Base-by-base conservation (phyloP, 2,797 vertebrate species). In the Spea hammondii region DNA sequence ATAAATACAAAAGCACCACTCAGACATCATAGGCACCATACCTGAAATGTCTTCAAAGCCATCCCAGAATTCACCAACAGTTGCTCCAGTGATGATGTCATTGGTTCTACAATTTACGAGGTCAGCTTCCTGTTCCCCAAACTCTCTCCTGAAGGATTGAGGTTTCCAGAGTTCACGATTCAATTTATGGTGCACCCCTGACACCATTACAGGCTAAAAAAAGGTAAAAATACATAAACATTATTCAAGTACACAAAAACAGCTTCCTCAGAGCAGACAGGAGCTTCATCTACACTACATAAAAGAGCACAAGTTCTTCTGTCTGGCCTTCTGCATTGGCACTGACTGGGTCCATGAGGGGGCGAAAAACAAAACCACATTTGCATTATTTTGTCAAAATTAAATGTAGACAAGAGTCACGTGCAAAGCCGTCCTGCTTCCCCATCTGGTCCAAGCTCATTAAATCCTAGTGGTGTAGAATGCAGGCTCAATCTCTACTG, bases 1-100 rank as follows among this genome's bases (percentile, higher is more conserved):
- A 11, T 7, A 53, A 7, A 53, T 11, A 53, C 4, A 53, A 53
- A 53, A 53, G 32, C 11, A 53, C 11, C 17, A 17, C 17, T 17
- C 17, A 53, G 1, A 53, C 51, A 57, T 5, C 77, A 14, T 75
- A 85, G 51, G 10, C 51, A 53, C 6, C 91, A 68, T 88, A 93
- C 92, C 89, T 62, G 90, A 89, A 78, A 93, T 88, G 80, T 93
- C 91, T 89, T 93, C 92, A 86, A 93, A 93, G 83, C 92, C 92
- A 79, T 93, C 91, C 92, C 92, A 93, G 86, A 93, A 93, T 12
- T 93, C 92, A 5, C 92, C 91, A 4, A 93, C 91, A 51, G 91
- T 92, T 60, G 91, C 91, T 83, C 92, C 91, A 13, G 92, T 90
- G 84, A 93, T 92, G 76, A 93, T 90, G 81, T 93, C 90, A 65